phyloP scores from a whole-genome alignment of 2,888 invertebrate genomes.

The Heterodera filipjevi region DNA sequence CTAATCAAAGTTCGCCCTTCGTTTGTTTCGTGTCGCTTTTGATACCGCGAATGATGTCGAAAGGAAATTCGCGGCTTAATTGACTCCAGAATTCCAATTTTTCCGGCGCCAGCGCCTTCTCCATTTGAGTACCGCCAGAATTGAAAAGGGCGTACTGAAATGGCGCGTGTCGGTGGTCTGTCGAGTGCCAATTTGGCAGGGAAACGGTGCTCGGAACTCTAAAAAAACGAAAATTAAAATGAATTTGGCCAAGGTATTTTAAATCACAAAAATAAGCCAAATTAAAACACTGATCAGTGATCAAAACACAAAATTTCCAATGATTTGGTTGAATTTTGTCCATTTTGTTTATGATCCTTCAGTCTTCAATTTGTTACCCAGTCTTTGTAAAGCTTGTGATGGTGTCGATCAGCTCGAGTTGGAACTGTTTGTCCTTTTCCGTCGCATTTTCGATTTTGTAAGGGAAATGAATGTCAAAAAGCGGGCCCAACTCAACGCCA shows the following conservation, averaged over 20 bases:
- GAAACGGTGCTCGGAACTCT: conserved; percentile 17
- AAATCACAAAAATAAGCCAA: no score
- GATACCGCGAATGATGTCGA: conserved; percentile 41
- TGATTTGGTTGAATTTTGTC: no score
- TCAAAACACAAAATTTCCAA: no score
- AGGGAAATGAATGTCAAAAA: conserved; percentile 33
- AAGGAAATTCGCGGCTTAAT: conserved; percentile 39
- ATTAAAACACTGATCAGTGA: no score
- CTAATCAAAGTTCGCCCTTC: conserved; percentile 38
- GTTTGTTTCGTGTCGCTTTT: conserved; percentile 30
- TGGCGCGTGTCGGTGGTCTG: conserved; percentile 7
- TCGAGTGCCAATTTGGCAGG: conserved; percentile 30
- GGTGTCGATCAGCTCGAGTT: conserved; percentile 28
- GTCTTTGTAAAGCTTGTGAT: conserved; percentile 38
- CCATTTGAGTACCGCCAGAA: conserved; percentile 24
- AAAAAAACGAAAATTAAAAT: background rate
- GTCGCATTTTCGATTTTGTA: conserved; percentile 26
- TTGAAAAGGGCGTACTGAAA: conserved; percentile 29
- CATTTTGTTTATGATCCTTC: no score
- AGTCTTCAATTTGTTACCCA: no score
- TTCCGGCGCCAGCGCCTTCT: conserved; percentile 10
- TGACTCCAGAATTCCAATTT: conserved; percentile 37
- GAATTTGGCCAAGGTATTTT: background rate
- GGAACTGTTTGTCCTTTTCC: conserved; percentile 33
- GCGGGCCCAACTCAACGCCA: conserved; percentile 32